Evolutionary conservation across 1,140 invertebrate genomes (phyloP).

Genomic region (Drosophila chauvacae): DNA sequence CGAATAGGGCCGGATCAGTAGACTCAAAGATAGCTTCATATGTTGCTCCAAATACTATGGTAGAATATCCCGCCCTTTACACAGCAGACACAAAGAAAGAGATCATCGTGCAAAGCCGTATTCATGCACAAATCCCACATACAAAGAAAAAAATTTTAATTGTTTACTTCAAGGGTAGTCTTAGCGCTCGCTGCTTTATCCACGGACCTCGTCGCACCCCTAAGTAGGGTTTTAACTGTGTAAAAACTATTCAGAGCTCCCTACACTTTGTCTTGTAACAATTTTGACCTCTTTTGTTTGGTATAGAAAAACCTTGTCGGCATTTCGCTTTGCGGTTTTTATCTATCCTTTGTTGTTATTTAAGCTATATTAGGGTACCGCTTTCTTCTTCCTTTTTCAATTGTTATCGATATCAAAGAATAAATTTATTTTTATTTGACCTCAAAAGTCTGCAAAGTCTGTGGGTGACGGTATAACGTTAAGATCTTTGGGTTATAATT

Average conservation of each 20-base stretch:
- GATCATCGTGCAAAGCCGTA: conserved; percentile 37
- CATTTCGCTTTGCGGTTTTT: conserved; percentile 62
- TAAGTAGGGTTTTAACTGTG: conserved; percentile 60
- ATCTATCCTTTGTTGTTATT: conserved; percentile 47
- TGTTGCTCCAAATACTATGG: neutral
- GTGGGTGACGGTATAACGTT: conserved; percentile 20
- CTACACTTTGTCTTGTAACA: conserved; percentile 65
- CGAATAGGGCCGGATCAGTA: neutral
- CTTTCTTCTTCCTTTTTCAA: conserved; percentile 12
- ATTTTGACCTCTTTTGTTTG: conserved; percentile 78
- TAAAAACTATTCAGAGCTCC: conserved; percentile 31
- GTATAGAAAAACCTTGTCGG: conserved; percentile 49
- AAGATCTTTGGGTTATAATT: neutral
- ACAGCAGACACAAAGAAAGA: conserved; percentile 33
- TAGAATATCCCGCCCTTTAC: conserved; percentile 42
- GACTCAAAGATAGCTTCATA: neutral
- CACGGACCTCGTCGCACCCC: conserved; percentile 33
- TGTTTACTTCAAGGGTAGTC: conserved; percentile 60
- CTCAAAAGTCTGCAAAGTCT: conserved; percentile 16
- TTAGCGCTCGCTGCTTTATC: conserved; percentile 7
- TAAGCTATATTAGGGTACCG: conserved; percentile 57
- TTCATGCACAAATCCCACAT: conserved; percentile 51
- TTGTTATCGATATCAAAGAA: conserved; percentile 14
- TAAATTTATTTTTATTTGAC: conserved; percentile 15
- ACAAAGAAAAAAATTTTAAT: conserved; percentile 61